These are phyloP conservation scores for Nycticebus coucang DNA, from an alignment of 2,113 vertebrate genomes.

Conservation along the genomic window DNA sequence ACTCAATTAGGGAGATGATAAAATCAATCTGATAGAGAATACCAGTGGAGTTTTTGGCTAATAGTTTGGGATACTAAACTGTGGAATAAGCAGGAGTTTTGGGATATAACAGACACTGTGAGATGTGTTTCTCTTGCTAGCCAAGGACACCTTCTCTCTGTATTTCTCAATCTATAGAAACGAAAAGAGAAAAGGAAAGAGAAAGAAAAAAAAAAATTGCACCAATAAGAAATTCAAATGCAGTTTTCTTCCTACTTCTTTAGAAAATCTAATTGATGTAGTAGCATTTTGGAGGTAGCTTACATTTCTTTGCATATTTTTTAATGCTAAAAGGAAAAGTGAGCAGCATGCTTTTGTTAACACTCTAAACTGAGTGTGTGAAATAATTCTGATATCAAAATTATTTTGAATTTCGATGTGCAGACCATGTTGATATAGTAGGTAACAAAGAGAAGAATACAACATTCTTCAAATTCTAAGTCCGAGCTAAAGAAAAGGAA, in stretches of 20 bases:
- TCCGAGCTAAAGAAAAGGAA: neutral
- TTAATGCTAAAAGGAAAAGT: neutral
- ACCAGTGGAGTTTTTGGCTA: neutral
- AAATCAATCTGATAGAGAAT: slow-evolving; percentile 44
- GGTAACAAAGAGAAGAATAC: neutral
- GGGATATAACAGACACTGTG: neutral
- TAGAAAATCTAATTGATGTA: neutral
- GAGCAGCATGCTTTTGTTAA: neutral
- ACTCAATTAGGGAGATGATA: slow-evolving; percentile 38
- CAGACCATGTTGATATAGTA: neutral
- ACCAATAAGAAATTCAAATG: neutral
- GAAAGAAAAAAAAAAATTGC: neutral
- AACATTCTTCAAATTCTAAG: neutral
- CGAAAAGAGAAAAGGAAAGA: neutral
- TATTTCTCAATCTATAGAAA: neutral
- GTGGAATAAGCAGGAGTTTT: neutral
- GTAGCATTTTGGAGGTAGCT: neutral
- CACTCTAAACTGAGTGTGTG: neutral
- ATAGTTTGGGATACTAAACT: neutral
- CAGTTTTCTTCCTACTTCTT: neutral
- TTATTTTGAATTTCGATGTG: neutral
- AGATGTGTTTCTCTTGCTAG: neutral
- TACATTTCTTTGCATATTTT: neutral
- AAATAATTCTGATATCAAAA: neutral
- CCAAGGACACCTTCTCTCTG: neutral